These are phyloP conservation scores for Nysson spinosus DNA, from an alignment of 2,888 invertebrate species.

Conservation along the genomic window DNA sequence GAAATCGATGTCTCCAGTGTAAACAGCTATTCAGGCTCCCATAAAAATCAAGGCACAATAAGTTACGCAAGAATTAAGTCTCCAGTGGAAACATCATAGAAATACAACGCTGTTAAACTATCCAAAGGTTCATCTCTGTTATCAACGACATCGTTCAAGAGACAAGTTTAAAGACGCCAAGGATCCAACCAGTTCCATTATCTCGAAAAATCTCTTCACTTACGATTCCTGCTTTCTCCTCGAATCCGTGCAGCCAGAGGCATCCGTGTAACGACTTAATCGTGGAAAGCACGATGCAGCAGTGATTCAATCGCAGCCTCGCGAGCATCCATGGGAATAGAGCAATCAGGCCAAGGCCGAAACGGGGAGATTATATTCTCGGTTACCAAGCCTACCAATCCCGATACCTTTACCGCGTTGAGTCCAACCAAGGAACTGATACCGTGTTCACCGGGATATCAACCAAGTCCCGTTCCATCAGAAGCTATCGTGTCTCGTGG, in stretches of 20 bases:
- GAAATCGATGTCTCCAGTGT: too few species aligned
- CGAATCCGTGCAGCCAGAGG: neutral
- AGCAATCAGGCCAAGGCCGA: slow-evolving; percentile 33
- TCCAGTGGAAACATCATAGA: neutral
- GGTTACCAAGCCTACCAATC: neutral
- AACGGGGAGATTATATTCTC: slow-evolving; percentile 26
- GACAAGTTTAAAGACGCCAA: slow-evolving; percentile 3
- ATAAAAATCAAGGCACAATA: too few species aligned
- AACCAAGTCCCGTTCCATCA: too few species aligned
- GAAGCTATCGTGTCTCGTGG: slow-evolving; percentile 12
- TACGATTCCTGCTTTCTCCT: slow-evolving; percentile 38
- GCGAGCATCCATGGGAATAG: slow-evolving; percentile 30
- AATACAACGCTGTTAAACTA: neutral
- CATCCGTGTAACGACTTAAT: slow-evolving; percentile 30
- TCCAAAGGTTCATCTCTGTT: slow-evolving; percentile 25
- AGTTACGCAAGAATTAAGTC: too few species aligned
- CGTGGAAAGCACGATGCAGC: slow-evolving; percentile 20
- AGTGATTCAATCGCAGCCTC: slow-evolving; percentile 19
- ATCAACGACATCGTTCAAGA: slow-evolving; percentile 12
- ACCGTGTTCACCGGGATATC: too few species aligned
- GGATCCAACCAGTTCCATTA: slow-evolving; percentile 37
- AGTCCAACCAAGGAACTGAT: too few species aligned
- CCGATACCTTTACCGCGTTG: too few species aligned
- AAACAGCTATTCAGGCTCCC: too few species aligned
- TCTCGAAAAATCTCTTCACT: slow-evolving; percentile 29